A percentile compares a stretch with the other conserved stretches of the same genome.
phyloP scores from a whole-genome alignment of 2,888 invertebrate genomes.

The Drosophila mettleri region DNA sequence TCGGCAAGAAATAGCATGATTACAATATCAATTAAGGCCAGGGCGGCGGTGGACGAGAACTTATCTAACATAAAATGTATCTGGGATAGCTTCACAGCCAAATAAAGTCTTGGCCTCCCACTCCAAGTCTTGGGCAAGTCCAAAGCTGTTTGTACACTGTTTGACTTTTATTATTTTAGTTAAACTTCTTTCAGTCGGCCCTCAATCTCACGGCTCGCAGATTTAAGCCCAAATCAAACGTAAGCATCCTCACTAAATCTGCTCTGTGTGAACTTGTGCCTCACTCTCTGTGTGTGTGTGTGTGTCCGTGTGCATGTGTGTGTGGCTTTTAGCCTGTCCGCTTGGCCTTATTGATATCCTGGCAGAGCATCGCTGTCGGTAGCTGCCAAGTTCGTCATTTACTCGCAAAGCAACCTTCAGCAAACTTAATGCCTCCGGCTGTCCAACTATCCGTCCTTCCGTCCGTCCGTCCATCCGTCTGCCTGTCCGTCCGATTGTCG shows the following conservation, averaged over 20 bases:
- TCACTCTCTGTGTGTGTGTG: slow-evolving; percentile 10
- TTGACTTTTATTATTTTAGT: slow-evolving; percentile 78
- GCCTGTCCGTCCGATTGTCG: slow-evolving; percentile 19
- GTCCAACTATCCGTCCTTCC: slow-evolving; percentile 36
- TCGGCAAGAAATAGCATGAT: background rate
- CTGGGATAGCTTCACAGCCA: slow-evolving; percentile 25
- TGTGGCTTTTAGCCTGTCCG: slow-evolving; percentile 61
- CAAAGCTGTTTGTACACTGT: slow-evolving; percentile 69
- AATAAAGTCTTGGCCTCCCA: slow-evolving; percentile 47
- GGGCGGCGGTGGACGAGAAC: slow-evolving; percentile 27
- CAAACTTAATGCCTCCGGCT: slow-evolving; percentile 66
- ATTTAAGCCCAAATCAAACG: slow-evolving; percentile 65
- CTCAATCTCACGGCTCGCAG: slow-evolving; percentile 25
- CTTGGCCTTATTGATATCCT: slow-evolving; percentile 73
- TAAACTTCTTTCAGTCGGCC: slow-evolving; percentile 58
- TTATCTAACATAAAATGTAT: slow-evolving; percentile 25
- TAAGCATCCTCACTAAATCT: slow-evolving; percentile 50
- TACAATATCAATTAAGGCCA: slow-evolving; percentile 61
- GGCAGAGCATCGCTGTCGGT: slow-evolving; percentile 61
- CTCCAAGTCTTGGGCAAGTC: slow-evolving; percentile 19
- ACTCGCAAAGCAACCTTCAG: slow-evolving; percentile 35
- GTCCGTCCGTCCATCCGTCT: slow-evolving; percentile 23
- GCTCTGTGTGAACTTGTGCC: slow-evolving; percentile 21
- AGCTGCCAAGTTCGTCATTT: slow-evolving; percentile 66
- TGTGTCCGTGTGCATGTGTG: slow-evolving; percentile 21